A percentile compares a stretch with the other conserved stretches of the same genome.
Conservation (phyloP, 2,797 vertebrate genomes). For the Mormyrus hasselquistii region DNA sequence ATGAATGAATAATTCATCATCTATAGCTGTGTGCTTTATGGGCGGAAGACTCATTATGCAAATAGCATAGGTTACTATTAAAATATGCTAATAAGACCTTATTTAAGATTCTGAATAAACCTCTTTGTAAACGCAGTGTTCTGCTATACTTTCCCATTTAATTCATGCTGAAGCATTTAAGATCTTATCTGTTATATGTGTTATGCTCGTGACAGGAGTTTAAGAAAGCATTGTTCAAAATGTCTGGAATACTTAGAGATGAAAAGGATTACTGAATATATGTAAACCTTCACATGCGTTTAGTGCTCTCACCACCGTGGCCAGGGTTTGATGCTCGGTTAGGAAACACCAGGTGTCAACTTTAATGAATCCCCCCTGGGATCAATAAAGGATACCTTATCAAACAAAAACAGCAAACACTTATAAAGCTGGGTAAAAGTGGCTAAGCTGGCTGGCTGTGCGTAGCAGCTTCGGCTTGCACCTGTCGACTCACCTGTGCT, state of each 20-base stretch:
- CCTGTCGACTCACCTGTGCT: slow-evolving; percentile 49
- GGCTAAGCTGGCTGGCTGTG: background rate
- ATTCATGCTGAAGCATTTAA: slow-evolving; percentile 47
- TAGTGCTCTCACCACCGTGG: background rate
- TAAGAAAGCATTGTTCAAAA: slow-evolving; percentile 13
- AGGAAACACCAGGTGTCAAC: background rate
- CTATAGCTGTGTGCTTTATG: slow-evolving; percentile 22
- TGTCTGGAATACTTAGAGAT: slow-evolving; percentile 20
- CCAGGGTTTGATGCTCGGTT: background rate
- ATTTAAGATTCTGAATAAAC: slow-evolving; percentile 43
- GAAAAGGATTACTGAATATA: background rate
- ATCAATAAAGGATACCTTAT: slow-evolving; percentile 32
- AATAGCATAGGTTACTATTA: slow-evolving; percentile 33
- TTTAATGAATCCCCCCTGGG: background rate
- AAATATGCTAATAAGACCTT: slow-evolving; percentile 46
- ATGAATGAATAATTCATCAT: slow-evolving; percentile 36
- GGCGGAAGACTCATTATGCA: slow-evolving; percentile 37
- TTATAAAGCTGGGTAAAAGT: background rate
- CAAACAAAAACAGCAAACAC: background rate
- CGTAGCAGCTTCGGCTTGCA: background rate
- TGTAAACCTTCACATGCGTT: background rate
- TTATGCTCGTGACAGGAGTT: background rate
- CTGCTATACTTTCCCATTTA: slow-evolving; percentile 35
- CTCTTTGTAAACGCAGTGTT: slow-evolving; percentile 35
- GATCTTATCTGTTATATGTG: slow-evolving; percentile 35